Conservation (phyloP, 1,140 invertebrate genomes). For the Nautilus pompilius region DNA sequence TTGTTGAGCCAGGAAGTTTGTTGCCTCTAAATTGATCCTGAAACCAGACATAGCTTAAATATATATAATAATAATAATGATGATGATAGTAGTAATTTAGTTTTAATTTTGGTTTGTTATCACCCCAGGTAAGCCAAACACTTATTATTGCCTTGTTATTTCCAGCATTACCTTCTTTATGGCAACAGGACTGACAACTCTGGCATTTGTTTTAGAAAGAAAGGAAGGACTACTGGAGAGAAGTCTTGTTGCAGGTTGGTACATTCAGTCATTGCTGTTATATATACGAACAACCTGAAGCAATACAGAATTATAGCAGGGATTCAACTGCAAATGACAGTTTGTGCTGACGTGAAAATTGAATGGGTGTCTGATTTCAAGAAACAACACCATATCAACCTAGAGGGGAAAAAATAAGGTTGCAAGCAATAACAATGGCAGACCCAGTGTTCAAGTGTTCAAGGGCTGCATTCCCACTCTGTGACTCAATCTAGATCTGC, state of each 20-base stretch:
- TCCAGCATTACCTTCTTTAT: conserved; percentile 92
- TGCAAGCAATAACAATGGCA: too few relatives aligned
- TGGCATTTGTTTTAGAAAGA: conserved; percentile 85
- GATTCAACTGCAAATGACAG: background rate
- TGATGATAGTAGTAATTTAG: too few relatives aligned
- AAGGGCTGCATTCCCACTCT: too few relatives aligned
- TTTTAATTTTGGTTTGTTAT: background rate
- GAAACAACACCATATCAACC: too few relatives aligned
- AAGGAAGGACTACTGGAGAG: conserved; percentile 49
- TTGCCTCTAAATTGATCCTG: too few relatives aligned
- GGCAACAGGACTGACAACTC: conserved; percentile 89
- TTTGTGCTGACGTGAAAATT: background rate
- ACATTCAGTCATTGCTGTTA: background rate
- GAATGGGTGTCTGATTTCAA: background rate
- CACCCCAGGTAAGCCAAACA: background rate
- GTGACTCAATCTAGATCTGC: too few relatives aligned
- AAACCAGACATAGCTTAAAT: too few relatives aligned
- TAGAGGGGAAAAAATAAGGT: too few relatives aligned
- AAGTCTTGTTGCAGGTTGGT: conserved; percentile 37
- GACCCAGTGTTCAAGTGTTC: too few relatives aligned
- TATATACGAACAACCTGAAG: too few relatives aligned
- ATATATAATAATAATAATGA: too few relatives aligned
- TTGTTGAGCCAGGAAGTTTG: too few relatives aligned
- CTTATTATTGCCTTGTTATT: conserved; percentile 50
- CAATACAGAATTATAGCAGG: background rate